These are phyloP conservation scores for Suncus etruscus DNA, from an alignment of 2,113 vertebrate genomes.

Conservation along the genomic window DNA sequence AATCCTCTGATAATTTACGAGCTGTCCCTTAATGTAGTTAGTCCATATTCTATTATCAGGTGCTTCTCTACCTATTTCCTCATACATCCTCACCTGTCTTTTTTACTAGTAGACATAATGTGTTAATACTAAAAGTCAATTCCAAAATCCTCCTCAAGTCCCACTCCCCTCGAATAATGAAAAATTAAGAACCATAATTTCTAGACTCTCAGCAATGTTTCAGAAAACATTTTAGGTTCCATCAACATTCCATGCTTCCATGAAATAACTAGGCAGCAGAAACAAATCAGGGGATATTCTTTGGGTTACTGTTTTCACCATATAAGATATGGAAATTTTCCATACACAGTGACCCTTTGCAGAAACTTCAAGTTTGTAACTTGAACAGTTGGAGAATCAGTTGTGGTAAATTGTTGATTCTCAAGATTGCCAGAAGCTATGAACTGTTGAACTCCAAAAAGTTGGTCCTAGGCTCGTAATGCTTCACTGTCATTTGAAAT, in stretches of 20 bases:
- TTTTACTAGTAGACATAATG: neutral
- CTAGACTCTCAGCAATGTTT: neutral
- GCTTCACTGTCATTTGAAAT: neutral
- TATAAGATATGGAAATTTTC: neutral
- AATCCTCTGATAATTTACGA: neutral
- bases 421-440: neutral
- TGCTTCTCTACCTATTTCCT: neutral
- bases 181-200: neutral
- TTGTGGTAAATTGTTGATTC: too few species aligned
- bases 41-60: neutral
- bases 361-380: fast-evolving
- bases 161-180: neutral
- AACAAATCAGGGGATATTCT: neutral
- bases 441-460: neutral
- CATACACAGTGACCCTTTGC: neutral
- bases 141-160: neutral
- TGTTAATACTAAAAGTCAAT: neutral
- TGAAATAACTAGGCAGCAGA: neutral
- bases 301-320: neutral
- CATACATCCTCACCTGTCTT: neutral
- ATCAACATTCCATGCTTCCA: neutral
- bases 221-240: neutral
- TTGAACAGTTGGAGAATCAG: neutral
- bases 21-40: neutral
- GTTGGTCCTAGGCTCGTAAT: neutral